phyloP scores from a whole-genome alignment of 1,140 invertebrate species.

The Lordiphosa mommai region DNA sequence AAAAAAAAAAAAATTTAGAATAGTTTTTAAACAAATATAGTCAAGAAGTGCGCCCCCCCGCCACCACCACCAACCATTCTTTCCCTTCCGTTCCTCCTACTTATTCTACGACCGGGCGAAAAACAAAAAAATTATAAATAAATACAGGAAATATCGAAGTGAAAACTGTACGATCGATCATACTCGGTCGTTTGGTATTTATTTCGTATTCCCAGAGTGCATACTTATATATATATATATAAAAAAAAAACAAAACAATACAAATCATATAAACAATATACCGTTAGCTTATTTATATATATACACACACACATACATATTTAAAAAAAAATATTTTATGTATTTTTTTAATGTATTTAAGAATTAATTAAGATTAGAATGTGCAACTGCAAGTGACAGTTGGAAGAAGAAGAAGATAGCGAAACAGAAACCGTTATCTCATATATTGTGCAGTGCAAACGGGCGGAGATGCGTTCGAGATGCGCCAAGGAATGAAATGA shows the following conservation, averaged over 20 bases:
- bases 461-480: too few species aligned
- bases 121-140: constrained; percentile 10
- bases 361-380: constrained; percentile 64
- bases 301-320: constrained; percentile 45
- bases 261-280: constrained; percentile 68
- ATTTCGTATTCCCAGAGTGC: constrained; percentile 40
- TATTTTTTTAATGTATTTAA: constrained; percentile 77
- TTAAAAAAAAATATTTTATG: constrained; percentile 63
- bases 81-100: neutral
- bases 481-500: too few species aligned
- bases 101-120: neutral
- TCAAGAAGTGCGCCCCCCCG: constrained; percentile 41
- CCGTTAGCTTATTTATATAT: constrained; percentile 75
- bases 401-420: constrained; percentile 12
- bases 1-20: constrained; percentile 32
- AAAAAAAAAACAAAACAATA: constrained; percentile 40
- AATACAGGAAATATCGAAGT: neutral
- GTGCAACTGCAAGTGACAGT: neutral
- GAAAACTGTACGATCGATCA: too few species aligned
- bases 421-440: too few species aligned
- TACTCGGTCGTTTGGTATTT: too few species aligned
- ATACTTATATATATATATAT: constrained; percentile 42
- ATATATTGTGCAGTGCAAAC: too few species aligned
- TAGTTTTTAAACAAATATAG: constrained; percentile 55
- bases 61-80: neutral